Evolutionary conservation across 2,113 vertebrate species (phyloP), one percentile per base, ranked within the genome.

Genomic region (Pionites leucogaster): DNA sequence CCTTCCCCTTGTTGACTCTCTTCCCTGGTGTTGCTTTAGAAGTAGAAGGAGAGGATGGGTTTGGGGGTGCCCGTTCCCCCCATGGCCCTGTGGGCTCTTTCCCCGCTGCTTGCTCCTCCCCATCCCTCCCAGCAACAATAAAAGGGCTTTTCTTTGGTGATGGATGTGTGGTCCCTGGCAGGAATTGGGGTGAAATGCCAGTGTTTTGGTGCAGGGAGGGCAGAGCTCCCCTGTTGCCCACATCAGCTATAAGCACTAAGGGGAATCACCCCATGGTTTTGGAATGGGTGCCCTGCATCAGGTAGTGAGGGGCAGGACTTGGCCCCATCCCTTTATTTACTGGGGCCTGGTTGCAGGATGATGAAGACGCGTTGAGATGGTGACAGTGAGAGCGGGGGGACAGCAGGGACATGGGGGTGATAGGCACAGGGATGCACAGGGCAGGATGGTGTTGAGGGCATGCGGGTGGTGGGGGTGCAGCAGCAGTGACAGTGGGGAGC

Each of bases 131-230:
- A 28, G 78, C 33, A 52, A 65, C 63, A 93, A 95, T 93, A 94
- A 95, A 94, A 92, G 94, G 90, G 85, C 96, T 93, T 96, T 88
- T 90, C 95, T 76, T 94, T 92, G 93, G 88, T 70, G 82, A 86
- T 19, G 68, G 47, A 31, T 29, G 49, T 8, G 17, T 44, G 50
- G 33, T 47, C 52, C 35, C 3, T 3, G 39, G 24, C 39, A 24
- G 37, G 49, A 81, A 3, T 7, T 27, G 80, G 55, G 52, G 44
- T 28, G 52, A 59, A 41, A 49, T 6, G 13, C 5, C 0, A 1
- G 18, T 4, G n/a, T 24, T 44, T 55, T 67, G 77, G 18, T 15
- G 57, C 57, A 35, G 13, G 57, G 33, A 59, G 57, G 33, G 33
- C 57, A 35, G 33, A 35, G 13, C 33, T 35, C 33, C 9, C 33